Evolutionary conservation across 2,797 vertebrate species (phyloP).

Genomic region (Anas bahamensis): DNA sequence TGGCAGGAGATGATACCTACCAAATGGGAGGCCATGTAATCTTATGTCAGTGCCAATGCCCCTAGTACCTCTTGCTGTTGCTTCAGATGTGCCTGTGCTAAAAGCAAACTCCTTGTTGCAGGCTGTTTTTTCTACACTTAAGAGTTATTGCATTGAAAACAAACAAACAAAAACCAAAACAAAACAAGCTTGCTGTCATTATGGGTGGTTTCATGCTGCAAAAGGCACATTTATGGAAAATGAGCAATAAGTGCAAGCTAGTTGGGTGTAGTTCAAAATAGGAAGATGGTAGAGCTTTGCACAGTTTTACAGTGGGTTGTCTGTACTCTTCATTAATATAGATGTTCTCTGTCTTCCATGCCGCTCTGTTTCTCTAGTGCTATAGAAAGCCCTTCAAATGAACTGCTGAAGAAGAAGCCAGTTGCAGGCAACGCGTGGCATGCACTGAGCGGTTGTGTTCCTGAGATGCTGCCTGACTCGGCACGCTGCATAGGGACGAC

Average conservation of each 20-base stretch:
- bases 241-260: background rate
- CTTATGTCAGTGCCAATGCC: background rate
- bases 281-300: background rate
- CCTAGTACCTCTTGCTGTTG: background rate
- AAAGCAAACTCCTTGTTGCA: background rate
- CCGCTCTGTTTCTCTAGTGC: background rate
- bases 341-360: background rate
- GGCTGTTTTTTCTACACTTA: background rate
- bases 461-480: background rate
- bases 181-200: background rate
- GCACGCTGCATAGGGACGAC: background rate
- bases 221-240: background rate
- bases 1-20: background rate
- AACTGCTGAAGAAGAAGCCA: background rate
- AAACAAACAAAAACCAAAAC: background rate
- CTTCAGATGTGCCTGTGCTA: background rate
- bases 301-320: background rate
- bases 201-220: background rate
- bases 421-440: background rate
- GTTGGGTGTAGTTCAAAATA: background rate
- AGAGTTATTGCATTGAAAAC: background rate
- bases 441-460: background rate
- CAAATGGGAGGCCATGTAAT: background rate
- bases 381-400: background rate
- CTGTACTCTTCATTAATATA: background rate